Evolutionary conservation across 2,888 invertebrate species (phyloP), one percentile per base, ranked within the genome.

Genomic region (Drosophila mulleri): DNA sequence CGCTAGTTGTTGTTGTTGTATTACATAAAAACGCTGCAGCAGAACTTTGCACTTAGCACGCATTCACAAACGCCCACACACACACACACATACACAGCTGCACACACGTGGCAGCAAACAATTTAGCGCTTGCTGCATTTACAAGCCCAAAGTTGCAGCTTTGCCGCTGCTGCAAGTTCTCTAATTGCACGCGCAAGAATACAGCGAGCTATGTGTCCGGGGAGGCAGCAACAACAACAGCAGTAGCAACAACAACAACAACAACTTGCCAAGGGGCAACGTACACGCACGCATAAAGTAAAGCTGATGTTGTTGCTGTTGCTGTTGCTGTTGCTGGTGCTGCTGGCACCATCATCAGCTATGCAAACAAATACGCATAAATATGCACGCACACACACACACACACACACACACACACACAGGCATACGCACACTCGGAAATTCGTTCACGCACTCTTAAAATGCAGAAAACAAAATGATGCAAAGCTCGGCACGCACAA

Each of bases 291-390:
- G 70, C 80, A 72, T 78, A 71, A 77, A 68, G 69, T 68, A 62
- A 74, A 78, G 52, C 29, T 64, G 59, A 12, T 57, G 41, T 12
- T 65, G 61, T 14, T 69, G 67, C 66, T 32, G 61, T 14, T 69
- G 67, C 66, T 32, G 50, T 32, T 76, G 78, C 64, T n/a, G n/a
- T n/a, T n/a, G n/a, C n/a, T n/a, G n/a, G n/a, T n/a, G n/a, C n/a
- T 90, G 72, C 76, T 82, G 71, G 88, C 75, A 75, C 50, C 82
- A 85, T 84, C 84, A 88, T 90, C 90, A 86, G 90, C 89, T 78
- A 85, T 87, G 89, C 90, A 87, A 82, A 89, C 87, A 90, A 88
- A 88, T 90, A 90, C 91, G 87, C 90, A 90, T 89, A 89, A 90
- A 80, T 86, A 86, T 90, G 90, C 88, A 82, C 83, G 67, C 82